Conservation (phyloP, 2,888 invertebrate species). For the Suillia variegata region DNA sequence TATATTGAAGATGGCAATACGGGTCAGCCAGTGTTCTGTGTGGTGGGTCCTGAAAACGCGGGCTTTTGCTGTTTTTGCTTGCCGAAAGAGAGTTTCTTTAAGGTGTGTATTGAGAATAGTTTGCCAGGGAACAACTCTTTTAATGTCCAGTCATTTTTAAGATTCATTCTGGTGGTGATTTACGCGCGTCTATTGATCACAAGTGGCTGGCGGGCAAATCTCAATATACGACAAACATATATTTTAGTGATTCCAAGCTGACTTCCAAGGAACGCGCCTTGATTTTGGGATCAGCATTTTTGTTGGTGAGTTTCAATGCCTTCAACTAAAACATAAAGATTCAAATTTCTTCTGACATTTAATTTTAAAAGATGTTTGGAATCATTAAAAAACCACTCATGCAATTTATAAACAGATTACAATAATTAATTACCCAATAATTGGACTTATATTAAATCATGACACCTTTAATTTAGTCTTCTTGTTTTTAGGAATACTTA, state of each 20-base stretch:
- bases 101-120: constrained; percentile 31
- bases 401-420: too few species aligned
- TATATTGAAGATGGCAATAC: constrained; percentile 70
- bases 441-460: too few species aligned
- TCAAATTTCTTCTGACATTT: too few species aligned
- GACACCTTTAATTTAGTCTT: too few species aligned
- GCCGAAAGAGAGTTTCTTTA: constrained; percentile 53
- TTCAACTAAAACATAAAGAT: too few species aligned
- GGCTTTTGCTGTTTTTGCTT: constrained; percentile 65
- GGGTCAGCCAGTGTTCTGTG: constrained; percentile 67
- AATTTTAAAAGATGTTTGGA: too few species aligned
- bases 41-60: constrained; percentile 73
- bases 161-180: constrained; percentile 63
- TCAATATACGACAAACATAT: constrained; percentile 75
- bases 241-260: constrained; percentile 73
- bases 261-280: constrained; percentile 80
- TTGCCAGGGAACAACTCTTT: neutral
- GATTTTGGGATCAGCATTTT: constrained; percentile 79
- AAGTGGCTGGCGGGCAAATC: constrained; percentile 73
- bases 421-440: too few species aligned
- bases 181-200: constrained; percentile 67
- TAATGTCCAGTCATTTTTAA: constrained; percentile 55
- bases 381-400: too few species aligned
- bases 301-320: constrained; percentile 84
- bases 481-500: too few species aligned